Percentiles rank a stretch among this genome's conserved stretches.
These are phyloP conservation scores for Acleris laterana DNA, from an alignment of 2,888 invertebrate species.

Conservation along the genomic window DNA sequence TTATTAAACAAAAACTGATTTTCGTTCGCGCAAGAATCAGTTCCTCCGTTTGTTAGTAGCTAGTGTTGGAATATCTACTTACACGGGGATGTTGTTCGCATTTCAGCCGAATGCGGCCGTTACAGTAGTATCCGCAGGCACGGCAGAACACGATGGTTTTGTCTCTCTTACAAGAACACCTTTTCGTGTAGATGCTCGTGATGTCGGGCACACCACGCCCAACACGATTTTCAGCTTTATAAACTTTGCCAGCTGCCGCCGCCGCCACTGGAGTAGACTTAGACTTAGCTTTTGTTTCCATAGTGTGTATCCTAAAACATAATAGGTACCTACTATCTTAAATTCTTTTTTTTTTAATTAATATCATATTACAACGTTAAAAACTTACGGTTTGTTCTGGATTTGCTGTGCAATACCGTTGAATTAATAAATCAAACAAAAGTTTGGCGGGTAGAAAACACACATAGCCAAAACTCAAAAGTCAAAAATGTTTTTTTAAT, in stretches of 20 bases:
- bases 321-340: too few species aligned
- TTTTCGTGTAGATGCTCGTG: conserved; percentile 54
- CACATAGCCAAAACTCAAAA: background rate
- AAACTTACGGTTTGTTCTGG: too few species aligned
- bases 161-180: conserved; percentile 69
- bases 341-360: too few species aligned
- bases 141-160: conserved; percentile 76
- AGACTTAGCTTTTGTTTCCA: conserved; percentile 47
- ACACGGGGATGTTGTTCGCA: conserved; percentile 74
- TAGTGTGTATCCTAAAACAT: conserved; percentile 32
- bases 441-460: conserved; percentile 11
- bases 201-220: conserved; percentile 75
- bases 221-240: conserved; percentile 55
- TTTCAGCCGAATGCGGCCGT: conserved; percentile 73
- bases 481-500: conserved; percentile 2
- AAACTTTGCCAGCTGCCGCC: conserved; percentile 65
- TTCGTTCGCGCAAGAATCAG: too few species aligned
- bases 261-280: conserved; percentile 66
- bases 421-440: background rate
- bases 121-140: conserved; percentile 74
- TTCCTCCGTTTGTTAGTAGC: too few species aligned
- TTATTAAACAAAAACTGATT: too few species aligned
- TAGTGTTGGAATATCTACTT: conserved; percentile 44
- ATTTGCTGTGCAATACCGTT: too few species aligned
- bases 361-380: too few species aligned